Percentiles rank a stretch among this genome's conserved stretches.
Evolutionary conservation across 2,113 vertebrate species (phyloP).

Genomic region (Atherinomorus stipes): DNA sequence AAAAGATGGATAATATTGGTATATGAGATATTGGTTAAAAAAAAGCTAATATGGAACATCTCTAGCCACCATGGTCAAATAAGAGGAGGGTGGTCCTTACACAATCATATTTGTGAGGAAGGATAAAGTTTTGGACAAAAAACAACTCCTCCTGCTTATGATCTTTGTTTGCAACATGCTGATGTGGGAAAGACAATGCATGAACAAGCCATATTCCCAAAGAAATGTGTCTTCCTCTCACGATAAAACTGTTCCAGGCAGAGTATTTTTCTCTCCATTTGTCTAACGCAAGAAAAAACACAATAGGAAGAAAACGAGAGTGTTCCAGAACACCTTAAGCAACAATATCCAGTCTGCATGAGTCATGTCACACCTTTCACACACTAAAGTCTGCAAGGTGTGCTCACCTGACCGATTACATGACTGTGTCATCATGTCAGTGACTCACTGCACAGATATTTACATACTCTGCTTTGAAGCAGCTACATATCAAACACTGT

Average conservation of each 20-base stretch:
- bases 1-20: too few relatives aligned
- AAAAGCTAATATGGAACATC: too few relatives aligned
- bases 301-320: constrained; percentile 1
- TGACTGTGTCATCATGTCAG: constrained; percentile 54
- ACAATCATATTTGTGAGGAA: too few relatives aligned
- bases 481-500: background rate
- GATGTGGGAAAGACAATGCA: too few relatives aligned
- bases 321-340: constrained; percentile 1
- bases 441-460: constrained; percentile 59
- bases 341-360: constrained; percentile 24
- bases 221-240: constrained; percentile 18
- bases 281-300: background rate
- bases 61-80: too few relatives aligned
- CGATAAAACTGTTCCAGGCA: background rate
- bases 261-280: background rate
- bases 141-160: too few relatives aligned
- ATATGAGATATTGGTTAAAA: too few relatives aligned
- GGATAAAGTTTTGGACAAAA: too few relatives aligned
- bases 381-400: constrained; percentile 43
- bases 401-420: constrained; percentile 36
- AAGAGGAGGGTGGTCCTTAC: too few relatives aligned
- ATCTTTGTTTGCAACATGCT: too few relatives aligned
- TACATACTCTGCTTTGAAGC: background rate
- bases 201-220: too few relatives aligned
- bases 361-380: constrained; percentile 74